A percentile compares a stretch with the other conserved stretches of the same genome.
phyloP scores from a whole-genome alignment of 2,113 vertebrate genomes.

The Australoheros scitulus region DNA sequence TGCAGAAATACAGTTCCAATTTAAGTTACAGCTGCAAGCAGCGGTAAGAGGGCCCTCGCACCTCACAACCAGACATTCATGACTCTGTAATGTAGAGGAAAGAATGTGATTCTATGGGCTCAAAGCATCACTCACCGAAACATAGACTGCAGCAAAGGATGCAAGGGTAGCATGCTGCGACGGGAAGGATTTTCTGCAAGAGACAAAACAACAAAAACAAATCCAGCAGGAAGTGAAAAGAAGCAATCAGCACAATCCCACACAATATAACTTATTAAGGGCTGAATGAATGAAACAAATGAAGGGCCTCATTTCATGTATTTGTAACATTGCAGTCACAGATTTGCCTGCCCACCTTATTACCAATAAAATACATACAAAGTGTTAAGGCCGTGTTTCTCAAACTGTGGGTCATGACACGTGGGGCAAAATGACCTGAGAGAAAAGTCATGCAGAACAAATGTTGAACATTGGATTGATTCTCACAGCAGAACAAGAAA shows the following conservation, averaged over 20 bases:
- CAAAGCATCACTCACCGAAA: slow-evolving; percentile 89
- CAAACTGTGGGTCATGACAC: no score
- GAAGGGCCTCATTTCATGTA: not conserved
- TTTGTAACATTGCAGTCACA: not conserved
- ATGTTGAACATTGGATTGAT: no score
- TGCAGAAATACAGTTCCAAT: no score
- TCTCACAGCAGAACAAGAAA: no score
- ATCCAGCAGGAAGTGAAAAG: slow-evolving; percentile 4
- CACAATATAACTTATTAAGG: not conserved
- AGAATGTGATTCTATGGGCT: not conserved
- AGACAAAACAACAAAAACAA: slow-evolving; percentile 49
- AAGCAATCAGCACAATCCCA: not conserved
- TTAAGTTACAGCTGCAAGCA: no score
- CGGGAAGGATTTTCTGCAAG: slow-evolving; percentile 96
- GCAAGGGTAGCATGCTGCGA: slow-evolving; percentile 97
- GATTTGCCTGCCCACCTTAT: not conserved
- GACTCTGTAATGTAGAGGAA: no score
- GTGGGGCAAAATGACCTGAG: no score
- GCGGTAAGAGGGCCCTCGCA: no score
- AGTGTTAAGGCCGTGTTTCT: not conserved
- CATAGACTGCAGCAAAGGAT: slow-evolving; percentile 95
- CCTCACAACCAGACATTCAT: no score
- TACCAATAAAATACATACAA: not conserved
- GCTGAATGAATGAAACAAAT: not conserved
- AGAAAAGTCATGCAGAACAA: no score